These are phyloP conservation scores for Emys orbicularis DNA, from an alignment of 2,797 vertebrate species.

Conservation along the genomic window DNA sequence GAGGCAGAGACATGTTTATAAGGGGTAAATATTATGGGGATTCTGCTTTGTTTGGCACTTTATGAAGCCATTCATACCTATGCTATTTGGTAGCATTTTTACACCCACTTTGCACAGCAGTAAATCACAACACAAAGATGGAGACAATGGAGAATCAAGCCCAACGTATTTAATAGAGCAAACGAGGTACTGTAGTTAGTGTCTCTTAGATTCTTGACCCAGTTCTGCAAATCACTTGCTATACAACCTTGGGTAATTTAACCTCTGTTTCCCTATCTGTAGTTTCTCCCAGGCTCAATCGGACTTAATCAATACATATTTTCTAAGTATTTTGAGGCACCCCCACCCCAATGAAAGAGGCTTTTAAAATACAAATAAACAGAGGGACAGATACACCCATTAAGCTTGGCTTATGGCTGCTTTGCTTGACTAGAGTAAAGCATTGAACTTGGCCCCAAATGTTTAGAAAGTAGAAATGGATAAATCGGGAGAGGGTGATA, in stretches of 20 bases:
- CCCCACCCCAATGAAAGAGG: constrained; percentile 10
- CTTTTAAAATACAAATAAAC: not conserved
- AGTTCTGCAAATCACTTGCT: constrained; percentile 52
- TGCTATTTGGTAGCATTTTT: constrained; percentile 26
- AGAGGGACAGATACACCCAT: not conserved
- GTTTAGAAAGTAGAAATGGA: not conserved
- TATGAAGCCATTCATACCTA: constrained; percentile 21
- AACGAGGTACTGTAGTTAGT: constrained; percentile 25
- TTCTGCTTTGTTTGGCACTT: constrained; percentile 31
- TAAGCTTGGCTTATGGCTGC: not conserved
- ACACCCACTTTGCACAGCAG: constrained; percentile 1
- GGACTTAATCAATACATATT: not conserved
- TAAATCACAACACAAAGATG: constrained; percentile 58
- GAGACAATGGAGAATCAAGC: constrained; percentile 53
- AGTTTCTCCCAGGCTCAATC: not conserved
- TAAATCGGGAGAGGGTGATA: not conserved
- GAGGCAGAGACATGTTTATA: constrained; percentile 27
- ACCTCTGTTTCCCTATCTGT: constrained; percentile 44
- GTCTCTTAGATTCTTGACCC: constrained; percentile 24
- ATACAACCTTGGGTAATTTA: constrained; percentile 49
- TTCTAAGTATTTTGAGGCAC: constrained; percentile 31
- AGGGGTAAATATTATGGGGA: constrained; percentile 42
- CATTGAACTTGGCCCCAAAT: not conserved
- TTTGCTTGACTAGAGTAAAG: not conserved
- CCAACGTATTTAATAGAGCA: constrained; percentile 24